Evolutionary conservation across 2,888 invertebrate species (phyloP).

Genomic region (Cecidostiba fungosa): DNA sequence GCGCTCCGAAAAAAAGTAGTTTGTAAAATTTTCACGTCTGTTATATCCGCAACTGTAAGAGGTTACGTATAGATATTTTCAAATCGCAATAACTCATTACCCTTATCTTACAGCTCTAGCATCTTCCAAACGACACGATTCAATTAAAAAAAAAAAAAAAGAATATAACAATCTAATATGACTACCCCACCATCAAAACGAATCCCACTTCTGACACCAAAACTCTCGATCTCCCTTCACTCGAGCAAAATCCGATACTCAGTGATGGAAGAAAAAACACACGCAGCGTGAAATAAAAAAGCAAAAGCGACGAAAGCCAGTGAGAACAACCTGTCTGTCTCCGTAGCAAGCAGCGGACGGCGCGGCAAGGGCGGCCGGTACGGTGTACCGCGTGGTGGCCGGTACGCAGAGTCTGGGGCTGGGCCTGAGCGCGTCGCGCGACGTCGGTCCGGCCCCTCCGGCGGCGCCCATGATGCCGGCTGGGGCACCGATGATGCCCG

Average conservation of each 20-base stretch:
- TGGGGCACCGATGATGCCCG: neutral
- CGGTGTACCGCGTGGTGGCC: conserved; percentile 89
- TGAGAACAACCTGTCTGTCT: conserved; percentile 39
- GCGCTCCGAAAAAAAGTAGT: conserved; percentile 25
- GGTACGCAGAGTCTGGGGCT: conserved; percentile 89
- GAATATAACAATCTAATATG: too few relatives aligned
- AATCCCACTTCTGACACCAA: conserved; percentile 28
- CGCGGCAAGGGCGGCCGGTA: conserved; percentile 90
- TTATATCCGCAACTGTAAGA: neutral
- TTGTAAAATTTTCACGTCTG: neutral
- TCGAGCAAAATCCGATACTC: too few relatives aligned
- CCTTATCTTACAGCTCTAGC: too few relatives aligned
- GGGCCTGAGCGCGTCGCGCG: conserved; percentile 84
- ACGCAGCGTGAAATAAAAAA: neutral
- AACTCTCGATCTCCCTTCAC: neutral
- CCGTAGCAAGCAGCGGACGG: conserved; percentile 86
- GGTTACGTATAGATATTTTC: too few relatives aligned
- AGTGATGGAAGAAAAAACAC: neutral
- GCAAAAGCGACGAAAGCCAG: neutral
- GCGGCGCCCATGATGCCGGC: conserved; percentile 71
- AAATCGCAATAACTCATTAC: too few relatives aligned
- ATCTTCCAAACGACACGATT: too few relatives aligned
- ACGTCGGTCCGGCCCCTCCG: conserved; percentile 79
- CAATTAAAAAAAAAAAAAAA: too few relatives aligned
- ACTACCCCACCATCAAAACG: too few relatives aligned